These are phyloP conservation scores for Drosophila carrolli DNA, from an alignment of 1,140 invertebrate species.

Conservation along the genomic window DNA sequence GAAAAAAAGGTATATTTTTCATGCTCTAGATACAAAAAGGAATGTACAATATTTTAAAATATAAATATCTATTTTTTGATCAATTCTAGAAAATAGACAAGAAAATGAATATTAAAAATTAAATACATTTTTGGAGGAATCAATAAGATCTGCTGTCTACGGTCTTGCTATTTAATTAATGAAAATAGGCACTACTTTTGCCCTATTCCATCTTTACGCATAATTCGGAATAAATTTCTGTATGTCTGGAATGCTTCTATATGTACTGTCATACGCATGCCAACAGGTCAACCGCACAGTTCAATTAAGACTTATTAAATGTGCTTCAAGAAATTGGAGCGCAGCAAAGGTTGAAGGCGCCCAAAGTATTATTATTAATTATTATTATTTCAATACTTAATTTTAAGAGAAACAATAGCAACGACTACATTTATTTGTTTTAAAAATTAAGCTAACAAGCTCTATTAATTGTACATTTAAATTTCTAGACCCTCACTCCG, in stretches of 20 bases:
- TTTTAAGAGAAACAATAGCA: no score
- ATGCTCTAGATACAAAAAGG: no score
- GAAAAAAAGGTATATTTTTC: background rate
- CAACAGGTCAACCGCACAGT: conserved; percentile 73
- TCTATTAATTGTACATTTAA: no score
- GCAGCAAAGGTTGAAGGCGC: background rate
- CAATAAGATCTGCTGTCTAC: no score
- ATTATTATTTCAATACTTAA: no score
- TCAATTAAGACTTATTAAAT: conserved; percentile 75
- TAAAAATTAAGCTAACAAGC: no score
- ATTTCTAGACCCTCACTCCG: conserved; percentile 14
- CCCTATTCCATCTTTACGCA: background rate
- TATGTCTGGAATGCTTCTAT: conserved; percentile 19
- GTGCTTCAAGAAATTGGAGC: conserved; percentile 35
- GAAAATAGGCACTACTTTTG: background rate
- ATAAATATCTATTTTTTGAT: no score
- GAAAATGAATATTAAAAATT: no score
- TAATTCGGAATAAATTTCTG: background rate
- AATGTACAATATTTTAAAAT: no score
- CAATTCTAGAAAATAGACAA: no score
- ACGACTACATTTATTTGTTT: no score
- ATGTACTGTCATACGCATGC: conserved; percentile 26
- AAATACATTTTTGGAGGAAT: no score
- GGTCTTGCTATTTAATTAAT: background rate
- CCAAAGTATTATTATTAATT: background rate